Base-by-base conservation (phyloP, 2,797 vertebrate species). In the Oceanodroma leucorhoa region DNA sequence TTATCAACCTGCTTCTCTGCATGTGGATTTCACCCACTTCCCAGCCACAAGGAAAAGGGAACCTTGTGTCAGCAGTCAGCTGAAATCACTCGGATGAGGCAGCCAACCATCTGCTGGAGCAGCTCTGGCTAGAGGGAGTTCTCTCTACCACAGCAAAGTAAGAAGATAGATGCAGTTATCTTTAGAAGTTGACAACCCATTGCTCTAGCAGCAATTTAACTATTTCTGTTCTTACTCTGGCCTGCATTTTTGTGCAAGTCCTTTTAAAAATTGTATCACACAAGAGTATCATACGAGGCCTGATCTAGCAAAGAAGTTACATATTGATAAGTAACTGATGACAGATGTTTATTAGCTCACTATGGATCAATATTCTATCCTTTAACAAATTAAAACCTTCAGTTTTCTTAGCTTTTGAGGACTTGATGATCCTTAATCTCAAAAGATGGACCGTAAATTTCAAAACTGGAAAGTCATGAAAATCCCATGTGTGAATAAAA, bases 141-240 rank as follows among this genome's bases (percentile, higher is more conserved):
- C 21, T 4, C 64, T 84, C 7, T 38, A 3, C 10, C 34, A 18
- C 34, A 43, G 60, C 22, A 6, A 29, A 45, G 4, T 3, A 12
- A 27, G 36, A n/a, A 29, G 32, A 30, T 0, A 3, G 23, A 55
- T 13, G 4, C 26, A 26, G 32, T 36, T 51, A 17, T 3, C 19
- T 30, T 30, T 11, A 18, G 40, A 51, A 51, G 26, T 0, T 30
- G 46, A 30, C 61, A 75, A 23, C 22, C 53, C 34, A 7, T 34
- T 38, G 57, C 65, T 75, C 65, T 4, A 64, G 48, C 8, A 7
- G 45, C 55, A 66, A 11, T 78, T 66, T 18, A 54, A 46, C 23
- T 6, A 30, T 48, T 75, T 27, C 73, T 91, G 70, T 20, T 89
- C 53, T 51, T 48, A 19, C 22, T 61, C 26, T 6, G 8, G 7